Evolutionary conservation across 1,140 invertebrate species (phyloP), one percentile per base, ranked within the genome.

Genomic region (Chelonus insularis): DNA sequence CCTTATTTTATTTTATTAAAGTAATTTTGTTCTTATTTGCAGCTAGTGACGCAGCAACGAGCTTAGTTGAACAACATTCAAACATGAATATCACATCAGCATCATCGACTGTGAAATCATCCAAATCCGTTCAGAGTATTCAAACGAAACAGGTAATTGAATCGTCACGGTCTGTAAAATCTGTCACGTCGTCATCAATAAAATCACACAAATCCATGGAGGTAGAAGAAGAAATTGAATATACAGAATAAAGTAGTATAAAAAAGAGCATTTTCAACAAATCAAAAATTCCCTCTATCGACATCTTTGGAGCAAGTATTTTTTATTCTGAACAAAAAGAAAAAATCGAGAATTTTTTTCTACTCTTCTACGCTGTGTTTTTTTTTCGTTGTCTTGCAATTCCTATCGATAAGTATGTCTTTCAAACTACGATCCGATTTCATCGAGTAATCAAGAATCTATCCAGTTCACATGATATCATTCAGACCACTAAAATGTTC

Each of bases 191-290:
- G 5, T 57, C 56, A 34, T 57, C 56, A 7, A 47, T 23, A 9
- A 48, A 34, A 14, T 57, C 75, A 0, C 74, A 75, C 0, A 64
- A 70, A 48, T 79, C 77, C 6, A 60, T 76, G 61, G 77, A 81
- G 51, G 72, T 75, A 21, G 78, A 80, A 57, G 77, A 80, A 45
- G 63, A 68, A 20, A 57, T 77, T 18, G 78, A 79, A 21, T 78
- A 77, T 39, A 72, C 57, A 20, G 77, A 77, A 63, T 74, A 76
- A 23, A 7, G n/a, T 45, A 16, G 16, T 11, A 21, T 9, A 21
- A 45, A 45, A n/a, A n/a, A n/a, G n/a, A n/a, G n/a, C n/a, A n/a
- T n/a, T n/a, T n/a, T n/a, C n/a, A n/a, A n/a, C n/a, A n/a, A n/a
- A n/a, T n/a, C n/a, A n/a, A n/a, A n/a, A n/a, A n/a, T n/a, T n/a